Evolutionary conservation across 2,888 invertebrate species (phyloP).

Genomic region (Scaptomyza reducta): DNA sequence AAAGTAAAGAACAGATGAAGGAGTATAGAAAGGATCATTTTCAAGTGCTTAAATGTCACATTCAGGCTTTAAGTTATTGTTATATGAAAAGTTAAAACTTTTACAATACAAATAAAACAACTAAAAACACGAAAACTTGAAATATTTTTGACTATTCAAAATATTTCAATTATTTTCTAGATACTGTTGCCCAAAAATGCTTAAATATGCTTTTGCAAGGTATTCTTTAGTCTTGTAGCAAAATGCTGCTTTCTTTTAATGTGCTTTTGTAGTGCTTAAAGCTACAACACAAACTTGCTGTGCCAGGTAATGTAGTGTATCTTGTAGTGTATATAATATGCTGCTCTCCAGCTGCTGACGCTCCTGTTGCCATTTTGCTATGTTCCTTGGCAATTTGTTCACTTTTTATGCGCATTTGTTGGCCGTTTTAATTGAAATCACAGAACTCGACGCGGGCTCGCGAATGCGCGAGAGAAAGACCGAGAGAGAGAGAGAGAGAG

Average conservation of each 20-base stretch:
- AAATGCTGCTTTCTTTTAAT: no score
- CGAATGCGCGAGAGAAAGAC: background rate
- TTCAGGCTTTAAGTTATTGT: no score
- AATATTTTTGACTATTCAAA: no score
- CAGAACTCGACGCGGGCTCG: constrained; percentile 35
- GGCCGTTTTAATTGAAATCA: constrained; percentile 76
- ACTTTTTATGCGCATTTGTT: constrained; percentile 54
- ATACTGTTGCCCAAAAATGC: no score
- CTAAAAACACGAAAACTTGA: no score
- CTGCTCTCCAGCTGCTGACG: background rate
- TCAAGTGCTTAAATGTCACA: no score
- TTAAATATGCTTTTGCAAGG: background rate
- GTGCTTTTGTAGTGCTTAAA: constrained; percentile 33
- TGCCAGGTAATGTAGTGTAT: constrained; percentile 25
- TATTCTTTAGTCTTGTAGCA: background rate
- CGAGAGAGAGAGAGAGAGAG: constrained; percentile 7
- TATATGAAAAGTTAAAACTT: no score
- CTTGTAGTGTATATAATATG: constrained; percentile 33
- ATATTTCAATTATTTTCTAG: no score
- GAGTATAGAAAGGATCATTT: no score
- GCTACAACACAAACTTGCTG: constrained; percentile 26
- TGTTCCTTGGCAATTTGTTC: constrained; percentile 23
- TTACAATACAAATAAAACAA: no score
- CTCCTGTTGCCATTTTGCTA: background rate
- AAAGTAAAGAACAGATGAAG: background rate